Base-by-base conservation (phyloP, 2,888 invertebrate species). In the Synanthedon andrenaeformis region DNA sequence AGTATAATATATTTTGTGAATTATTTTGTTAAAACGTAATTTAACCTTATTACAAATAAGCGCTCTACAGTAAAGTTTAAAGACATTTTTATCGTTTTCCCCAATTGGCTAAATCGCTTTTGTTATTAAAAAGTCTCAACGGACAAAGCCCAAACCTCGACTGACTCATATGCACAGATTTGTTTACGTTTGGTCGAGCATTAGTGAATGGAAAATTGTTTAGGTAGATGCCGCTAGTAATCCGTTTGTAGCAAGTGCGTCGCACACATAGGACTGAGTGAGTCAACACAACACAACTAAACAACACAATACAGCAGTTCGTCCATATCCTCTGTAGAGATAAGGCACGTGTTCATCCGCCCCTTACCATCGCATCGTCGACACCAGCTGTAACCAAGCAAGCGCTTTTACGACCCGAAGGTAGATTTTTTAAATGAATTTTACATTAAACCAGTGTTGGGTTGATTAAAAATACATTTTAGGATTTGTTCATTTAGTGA, bases 341-440 rank as follows among this genome's bases (percentile, higher is more conserved):
- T 72, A 74, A 72, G 70, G 70, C 73, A 74, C 74, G 74, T 58
- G 56, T 54, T 55, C 54, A 58, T 10, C 55, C 53, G 57, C 60
- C 62, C 58, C 53, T 58, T 62, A 59, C 60, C 62, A 61, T 60
- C 59, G 61, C 62, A 61, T 65, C 67, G 65, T 67, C 62, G 61
- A 66, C 35, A 10, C 35, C 10, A 10, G 35, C 35, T 35, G 35
- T 35, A 35, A 35, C 35, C 13, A 45, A 13, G 45, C 45, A 45
- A 45, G 45, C 62, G 55, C 49, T 64, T 66, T 65, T 67, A 65
- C 63, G 64, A 63, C 65, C 67, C 66, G 62, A 60, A 64, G 59
- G 63, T 63, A 59, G 55, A 54, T 57, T 62, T 63, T 61, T n/a
- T 45, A 14, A 2, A 10, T 35, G 35, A 35, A 35, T 35, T 35